Base-by-base conservation (phyloP, 2,888 invertebrate species). In the Aleiodes alternator region DNA sequence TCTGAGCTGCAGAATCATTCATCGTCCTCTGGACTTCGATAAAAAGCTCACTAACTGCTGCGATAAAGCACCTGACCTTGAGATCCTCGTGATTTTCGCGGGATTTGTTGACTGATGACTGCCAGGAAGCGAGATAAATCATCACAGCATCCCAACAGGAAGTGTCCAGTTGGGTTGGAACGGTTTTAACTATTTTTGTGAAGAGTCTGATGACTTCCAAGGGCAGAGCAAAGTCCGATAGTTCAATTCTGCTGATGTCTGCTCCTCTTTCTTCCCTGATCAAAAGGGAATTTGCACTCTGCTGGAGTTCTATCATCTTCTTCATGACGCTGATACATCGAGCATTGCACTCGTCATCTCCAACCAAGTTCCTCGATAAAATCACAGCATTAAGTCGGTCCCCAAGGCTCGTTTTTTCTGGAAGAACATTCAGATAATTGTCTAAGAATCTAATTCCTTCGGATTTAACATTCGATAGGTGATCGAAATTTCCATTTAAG, bases 71-170 rank as follows among this genome's bases (percentile, higher is more conserved):
- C 72, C 78, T 81, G 14, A 83, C 94, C 90, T 93, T 93, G 66
- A 92, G 88, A 80, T 91, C 90, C 57, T 87, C 86, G 86, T 90
- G 91, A 76, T 88, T 78, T 16, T 79, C 34, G 76, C 82, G 81
- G 3, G 89, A 88, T 87, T 90, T 89, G 86, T 88, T 84, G 81
- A 93, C 81, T 80, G 92, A 91, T 86, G 92, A 86, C 56, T 93
- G 90, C 93, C 96, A 94, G 14, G 94, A 92, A 76, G 93, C 93
- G 43, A 95, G 89, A 72, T 93, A 92, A 86, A 96, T 93, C 80
- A 94, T 91, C 80, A 93, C 90, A 85, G 94, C 93, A 90, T 96
- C 96, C 96, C 96, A 96, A 82, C 93, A 92, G 79, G 90, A 88
- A 48, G 90, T 80, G 5, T 90, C 87, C 78, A 91, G 82, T 8